Evolutionary conservation across 2,113 vertebrate species (phyloP).

Genomic region (Antennarius striatus): DNA sequence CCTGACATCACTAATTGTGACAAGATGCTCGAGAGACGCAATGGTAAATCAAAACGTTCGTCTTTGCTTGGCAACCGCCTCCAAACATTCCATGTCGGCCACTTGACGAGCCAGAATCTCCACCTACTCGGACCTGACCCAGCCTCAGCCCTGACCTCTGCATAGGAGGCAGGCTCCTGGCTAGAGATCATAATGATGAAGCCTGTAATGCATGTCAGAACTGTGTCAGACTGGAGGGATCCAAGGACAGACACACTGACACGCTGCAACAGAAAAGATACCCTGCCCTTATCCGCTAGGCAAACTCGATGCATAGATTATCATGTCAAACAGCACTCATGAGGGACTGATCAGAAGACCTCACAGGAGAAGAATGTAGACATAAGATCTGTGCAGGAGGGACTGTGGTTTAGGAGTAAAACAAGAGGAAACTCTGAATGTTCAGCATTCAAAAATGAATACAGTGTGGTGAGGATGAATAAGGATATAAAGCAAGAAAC

Average conservation of each 20-base stretch:
- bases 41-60: slow-evolving; percentile 77
- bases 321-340: slow-evolving; percentile 65
- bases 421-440: slow-evolving; percentile 57
- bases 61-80: slow-evolving; percentile 67
- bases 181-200: slow-evolving; percentile 31
- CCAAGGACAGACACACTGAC: slow-evolving; percentile 36
- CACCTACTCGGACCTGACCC: slow-evolving; percentile 65
- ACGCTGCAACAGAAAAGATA: slow-evolving; percentile 55
- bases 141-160: slow-evolving; percentile 59
- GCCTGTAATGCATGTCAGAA: slow-evolving; percentile 32
- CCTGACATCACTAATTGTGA: slow-evolving; percentile 80
- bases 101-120: slow-evolving; percentile 63
- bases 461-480: slow-evolving; percentile 37
- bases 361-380: slow-evolving; percentile 78
- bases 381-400: slow-evolving; percentile 64
- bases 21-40: slow-evolving; percentile 73
- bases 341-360: slow-evolving; percentile 71
- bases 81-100: slow-evolving; percentile 68
- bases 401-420: slow-evolving; percentile 62
- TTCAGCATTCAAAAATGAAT: slow-evolving; percentile 25
- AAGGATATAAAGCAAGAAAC: slow-evolving; percentile 45
- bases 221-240: slow-evolving; percentile 27
- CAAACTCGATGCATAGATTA: slow-evolving; percentile 66
- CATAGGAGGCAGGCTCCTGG: slow-evolving; percentile 46
- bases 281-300: slow-evolving; percentile 55